These are phyloP conservation scores for Sparus aurata DNA, from an alignment of 2,797 vertebrate species.

Conservation along the genomic window DNA sequence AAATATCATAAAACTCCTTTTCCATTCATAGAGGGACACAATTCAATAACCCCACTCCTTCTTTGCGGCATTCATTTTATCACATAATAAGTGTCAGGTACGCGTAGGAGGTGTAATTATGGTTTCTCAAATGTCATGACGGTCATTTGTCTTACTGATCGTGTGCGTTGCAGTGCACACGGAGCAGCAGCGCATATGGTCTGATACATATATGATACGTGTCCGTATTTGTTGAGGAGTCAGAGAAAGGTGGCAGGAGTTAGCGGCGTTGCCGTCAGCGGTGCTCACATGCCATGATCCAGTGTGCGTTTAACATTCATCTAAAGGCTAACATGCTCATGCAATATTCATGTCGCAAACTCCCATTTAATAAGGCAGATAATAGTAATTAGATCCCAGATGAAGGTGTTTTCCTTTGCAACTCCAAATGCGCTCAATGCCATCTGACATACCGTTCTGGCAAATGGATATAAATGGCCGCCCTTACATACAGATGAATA, in stretches of 20 bases:
- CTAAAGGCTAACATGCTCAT: conserved; percentile 57
- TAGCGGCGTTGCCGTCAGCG: background rate
- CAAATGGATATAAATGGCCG: conserved; percentile 75
- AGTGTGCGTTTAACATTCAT: conserved; percentile 19
- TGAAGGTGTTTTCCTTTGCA: conserved; percentile 72
- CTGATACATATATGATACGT: background rate
- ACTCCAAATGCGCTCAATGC: conserved; percentile 66
- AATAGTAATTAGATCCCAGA: conserved; percentile 73
- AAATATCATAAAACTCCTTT: conserved; percentile 80
- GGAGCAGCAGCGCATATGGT: conserved; percentile 10
- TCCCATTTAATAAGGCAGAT: conserved; percentile 76
- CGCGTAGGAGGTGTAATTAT: conserved; percentile 72
- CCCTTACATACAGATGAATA: conserved; percentile 70
- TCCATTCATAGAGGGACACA: conserved; percentile 65
- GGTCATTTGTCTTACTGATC: conserved; percentile 72
- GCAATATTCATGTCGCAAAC: conserved; percentile 71
- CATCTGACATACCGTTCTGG: conserved; percentile 57
- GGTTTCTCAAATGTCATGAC: conserved; percentile 73
- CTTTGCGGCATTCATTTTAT: conserved; percentile 61
- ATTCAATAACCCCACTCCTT: conserved; percentile 63
- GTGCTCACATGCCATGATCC: background rate
- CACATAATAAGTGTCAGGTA: conserved; percentile 74
- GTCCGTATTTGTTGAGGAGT: conserved; percentile 39
- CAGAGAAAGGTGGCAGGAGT: conserved; percentile 3
- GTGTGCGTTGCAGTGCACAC: conserved; percentile 40